These are phyloP conservation scores for Nymphalis c-album DNA, from an alignment of 2,888 invertebrate species.

Conservation along the genomic window DNA sequence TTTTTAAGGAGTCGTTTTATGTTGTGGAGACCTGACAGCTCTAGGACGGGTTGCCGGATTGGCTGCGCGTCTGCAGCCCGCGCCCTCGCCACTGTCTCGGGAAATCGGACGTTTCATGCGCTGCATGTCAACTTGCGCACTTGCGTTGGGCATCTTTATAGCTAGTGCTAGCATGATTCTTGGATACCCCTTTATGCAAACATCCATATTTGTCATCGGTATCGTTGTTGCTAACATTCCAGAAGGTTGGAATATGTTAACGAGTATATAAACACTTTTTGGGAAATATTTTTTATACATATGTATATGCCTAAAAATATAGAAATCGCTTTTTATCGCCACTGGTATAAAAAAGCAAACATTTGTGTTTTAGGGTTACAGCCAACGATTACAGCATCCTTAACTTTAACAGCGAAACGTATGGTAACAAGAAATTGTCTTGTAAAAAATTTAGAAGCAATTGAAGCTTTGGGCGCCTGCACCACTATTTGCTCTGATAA, in stretches of 20 bases:
- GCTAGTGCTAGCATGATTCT: constrained; percentile 96
- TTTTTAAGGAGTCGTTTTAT: constrained; percentile 85
- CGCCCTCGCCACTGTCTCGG: constrained; percentile 97
- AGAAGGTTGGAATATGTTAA: constrained; percentile 86
- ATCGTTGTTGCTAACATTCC: constrained; percentile 99
- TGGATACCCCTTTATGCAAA: constrained; percentile 98
- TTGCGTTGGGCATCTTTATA: constrained; percentile 94
- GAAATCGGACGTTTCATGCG: constrained; percentile 99
- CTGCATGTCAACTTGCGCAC: constrained; percentile 94
- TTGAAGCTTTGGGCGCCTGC: constrained; percentile 98
- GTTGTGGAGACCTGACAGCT: constrained; percentile 90
- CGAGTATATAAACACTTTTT: no score
- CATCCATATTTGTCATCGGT: constrained; percentile 97
- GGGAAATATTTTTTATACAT: no score
- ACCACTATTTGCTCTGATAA: constrained; percentile 99
- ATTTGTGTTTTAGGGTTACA: constrained; percentile 84
- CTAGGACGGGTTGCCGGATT: constrained; percentile 96
- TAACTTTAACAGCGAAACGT: constrained; percentile 98
- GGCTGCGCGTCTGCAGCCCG: constrained; percentile 94
- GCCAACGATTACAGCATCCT: constrained; percentile 98
- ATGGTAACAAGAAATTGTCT: constrained; percentile 99
- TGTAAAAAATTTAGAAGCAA: constrained; percentile 99
- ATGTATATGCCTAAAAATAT: no score
- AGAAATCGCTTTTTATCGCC: no score
- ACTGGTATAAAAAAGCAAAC: not conserved